Conservation (phyloP, 2,888 invertebrate species). For the Scaeva pyrastri region DNA sequence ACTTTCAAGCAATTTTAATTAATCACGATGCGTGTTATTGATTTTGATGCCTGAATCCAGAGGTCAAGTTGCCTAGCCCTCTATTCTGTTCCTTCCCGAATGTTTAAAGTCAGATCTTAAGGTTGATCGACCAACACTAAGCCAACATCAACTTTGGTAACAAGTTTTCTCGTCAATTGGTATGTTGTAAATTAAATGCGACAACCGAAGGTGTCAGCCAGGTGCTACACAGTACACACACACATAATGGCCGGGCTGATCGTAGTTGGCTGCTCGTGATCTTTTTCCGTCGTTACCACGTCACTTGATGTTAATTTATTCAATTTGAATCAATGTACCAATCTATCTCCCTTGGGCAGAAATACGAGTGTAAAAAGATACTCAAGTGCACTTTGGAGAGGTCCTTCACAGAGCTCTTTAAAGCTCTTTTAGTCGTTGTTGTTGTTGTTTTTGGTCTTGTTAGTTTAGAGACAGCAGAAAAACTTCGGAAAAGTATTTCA, state of each 20-base stretch:
- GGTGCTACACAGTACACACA: too few relatives aligned
- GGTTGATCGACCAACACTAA: not conserved
- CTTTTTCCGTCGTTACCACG: conserved; percentile 42
- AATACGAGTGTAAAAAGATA: not conserved
- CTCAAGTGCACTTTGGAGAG: conserved; percentile 54
- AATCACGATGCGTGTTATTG: conserved; percentile 74
- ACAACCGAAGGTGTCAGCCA: conserved; percentile 70
- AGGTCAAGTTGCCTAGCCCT: conserved; percentile 67
- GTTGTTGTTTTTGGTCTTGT: not conserved
- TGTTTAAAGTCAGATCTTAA: not conserved
- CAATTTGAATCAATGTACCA: conserved; percentile 50
- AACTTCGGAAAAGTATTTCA: conserved; percentile 62
- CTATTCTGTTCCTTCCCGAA: conserved; percentile 31
- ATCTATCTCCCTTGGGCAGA: conserved; percentile 64
- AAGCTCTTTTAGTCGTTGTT: too few relatives aligned
- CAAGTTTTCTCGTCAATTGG: conserved; percentile 62
- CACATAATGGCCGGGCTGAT: not conserved
- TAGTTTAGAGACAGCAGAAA: not conserved
- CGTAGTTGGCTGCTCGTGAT: conserved; percentile 36
- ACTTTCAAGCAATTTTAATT: conserved; percentile 58
- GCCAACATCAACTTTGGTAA: not conserved
- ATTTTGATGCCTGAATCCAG: conserved; percentile 59
- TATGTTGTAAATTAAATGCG: conserved; percentile 58
- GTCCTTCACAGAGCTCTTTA: conserved; percentile 30
- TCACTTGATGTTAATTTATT: conserved; percentile 44